A percentile compares a stretch with the other conserved stretches of the same genome.
phyloP scores from a whole-genome alignment of 2,888 invertebrate genomes.

The Agrochola lota region DNA sequence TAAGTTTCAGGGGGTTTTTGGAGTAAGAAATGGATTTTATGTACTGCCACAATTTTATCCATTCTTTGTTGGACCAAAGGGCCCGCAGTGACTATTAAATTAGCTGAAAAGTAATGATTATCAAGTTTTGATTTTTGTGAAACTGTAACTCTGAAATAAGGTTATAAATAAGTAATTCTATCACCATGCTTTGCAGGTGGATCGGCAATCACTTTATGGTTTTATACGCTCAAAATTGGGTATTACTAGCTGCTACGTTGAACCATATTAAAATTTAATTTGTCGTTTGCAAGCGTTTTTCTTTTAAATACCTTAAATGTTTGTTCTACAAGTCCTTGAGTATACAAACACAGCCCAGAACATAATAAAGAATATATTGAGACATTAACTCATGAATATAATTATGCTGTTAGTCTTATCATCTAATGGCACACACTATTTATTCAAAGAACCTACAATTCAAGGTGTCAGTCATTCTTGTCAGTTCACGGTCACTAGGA shows the following conservation, averaged over 20 bases:
- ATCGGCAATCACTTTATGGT: neutral
- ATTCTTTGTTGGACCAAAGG: neutral
- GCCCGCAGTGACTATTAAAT: neutral
- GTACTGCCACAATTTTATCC: neutral
- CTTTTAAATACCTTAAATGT: neutral
- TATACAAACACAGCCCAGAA: neutral
- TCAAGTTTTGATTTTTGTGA: neutral
- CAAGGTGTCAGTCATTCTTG: constrained; percentile 15
- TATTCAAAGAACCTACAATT: constrained; percentile 4
- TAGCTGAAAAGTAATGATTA: neutral
- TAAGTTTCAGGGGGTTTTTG: neutral
- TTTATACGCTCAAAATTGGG: neutral
- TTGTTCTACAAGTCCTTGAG: neutral
- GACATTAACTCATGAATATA: constrained; percentile 9
- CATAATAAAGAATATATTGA: neutral
- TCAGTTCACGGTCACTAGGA: constrained; percentile 15
- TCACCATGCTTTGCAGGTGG: neutral
- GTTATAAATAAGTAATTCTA: neutral
- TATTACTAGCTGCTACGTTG: neutral
- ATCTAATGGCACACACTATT: constrained; percentile 11
- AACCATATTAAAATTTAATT: neutral
- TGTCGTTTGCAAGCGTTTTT: neutral
- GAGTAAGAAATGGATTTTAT: neutral
- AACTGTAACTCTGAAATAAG: neutral
- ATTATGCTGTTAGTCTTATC: constrained; percentile 6